A percentile compares a stretch with the other conserved stretches of the same genome.
These are phyloP conservation scores for Oryzias woworae DNA, from an alignment of 2,113 vertebrate genomes.

Conservation along the genomic window DNA sequence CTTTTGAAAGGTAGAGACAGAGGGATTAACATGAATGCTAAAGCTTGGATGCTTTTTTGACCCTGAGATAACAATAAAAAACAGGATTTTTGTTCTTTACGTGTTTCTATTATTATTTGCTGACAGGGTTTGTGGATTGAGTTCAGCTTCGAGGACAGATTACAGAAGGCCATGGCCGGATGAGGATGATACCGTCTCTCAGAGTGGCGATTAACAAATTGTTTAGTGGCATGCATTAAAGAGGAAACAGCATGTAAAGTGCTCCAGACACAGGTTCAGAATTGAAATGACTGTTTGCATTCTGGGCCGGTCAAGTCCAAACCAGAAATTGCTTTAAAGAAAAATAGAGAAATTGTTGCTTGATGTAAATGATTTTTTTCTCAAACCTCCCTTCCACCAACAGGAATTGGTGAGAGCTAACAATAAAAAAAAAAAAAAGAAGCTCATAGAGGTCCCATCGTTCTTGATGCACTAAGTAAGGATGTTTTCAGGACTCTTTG, in stretches of 20 bases:
- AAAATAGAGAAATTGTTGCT: no score
- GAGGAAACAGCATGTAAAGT: neutral
- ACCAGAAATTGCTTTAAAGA: no score
- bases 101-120: constrained; percentile 15
- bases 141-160: constrained; percentile 53
- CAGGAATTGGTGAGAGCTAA: no score
- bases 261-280: no score
- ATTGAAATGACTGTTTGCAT: no score
- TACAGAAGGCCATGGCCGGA: constrained; percentile 45
- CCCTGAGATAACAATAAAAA: constrained; percentile 7
- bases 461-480: no score
- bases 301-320: no score
- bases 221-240: neutral
- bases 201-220: constrained; percentile 51
- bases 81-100: constrained; percentile 5
- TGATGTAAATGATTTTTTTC: no score
- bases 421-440: no score
- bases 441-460: no score
- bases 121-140: constrained; percentile 33
- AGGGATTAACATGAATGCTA: constrained; percentile 31
- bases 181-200: constrained; percentile 37
- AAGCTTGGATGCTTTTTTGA: constrained; percentile 5
- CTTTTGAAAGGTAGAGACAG: constrained; percentile 33
- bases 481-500: no score
- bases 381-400: no score